Percentiles rank a stretch among this genome's conserved stretches.
phyloP scores from a whole-genome alignment of 2,113 vertebrate genomes.

The Chlorocebus sabaeus region DNA sequence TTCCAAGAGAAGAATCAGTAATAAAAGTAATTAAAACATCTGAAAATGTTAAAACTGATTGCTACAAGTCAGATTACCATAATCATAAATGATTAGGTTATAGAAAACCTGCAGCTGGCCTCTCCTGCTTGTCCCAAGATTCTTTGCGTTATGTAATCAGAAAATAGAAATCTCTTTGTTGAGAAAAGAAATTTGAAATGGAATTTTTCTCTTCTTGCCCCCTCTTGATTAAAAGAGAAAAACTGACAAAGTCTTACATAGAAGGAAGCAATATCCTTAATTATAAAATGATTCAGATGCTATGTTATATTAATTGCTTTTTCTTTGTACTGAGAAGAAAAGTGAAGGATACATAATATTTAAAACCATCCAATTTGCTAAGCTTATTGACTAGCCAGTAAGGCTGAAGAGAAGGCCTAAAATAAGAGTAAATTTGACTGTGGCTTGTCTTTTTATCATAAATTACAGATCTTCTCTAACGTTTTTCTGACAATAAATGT shows the following conservation, averaged over 20 bases:
- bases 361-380: background rate
- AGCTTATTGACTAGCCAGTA: background rate
- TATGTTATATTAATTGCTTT: background rate
- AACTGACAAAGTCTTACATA: background rate
- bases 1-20: conserved; percentile 3
- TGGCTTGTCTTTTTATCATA: background rate
- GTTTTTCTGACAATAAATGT: background rate
- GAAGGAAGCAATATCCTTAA: conserved; percentile 3
- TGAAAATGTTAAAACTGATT: conserved; percentile 25
- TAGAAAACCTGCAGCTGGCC: background rate
- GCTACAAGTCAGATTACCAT: background rate
- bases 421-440: conserved; percentile 2
- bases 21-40: conserved; percentile 20
- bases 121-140: background rate
- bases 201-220: conserved; percentile 21
- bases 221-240: conserved; percentile 30
- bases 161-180: conserved; percentile 21
- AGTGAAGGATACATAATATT: background rate
- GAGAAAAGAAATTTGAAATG: background rate
- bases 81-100: background rate
- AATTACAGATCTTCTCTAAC: background rate
- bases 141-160: conserved; percentile 17
- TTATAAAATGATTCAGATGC: conserved; percentile 7
- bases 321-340: background rate
- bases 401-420: conserved; percentile 1